Evolutionary conservation across 2,888 invertebrate genomes (phyloP), one percentile per base, ranked within the genome.

Genomic region (Oasisia sp.): DNA sequence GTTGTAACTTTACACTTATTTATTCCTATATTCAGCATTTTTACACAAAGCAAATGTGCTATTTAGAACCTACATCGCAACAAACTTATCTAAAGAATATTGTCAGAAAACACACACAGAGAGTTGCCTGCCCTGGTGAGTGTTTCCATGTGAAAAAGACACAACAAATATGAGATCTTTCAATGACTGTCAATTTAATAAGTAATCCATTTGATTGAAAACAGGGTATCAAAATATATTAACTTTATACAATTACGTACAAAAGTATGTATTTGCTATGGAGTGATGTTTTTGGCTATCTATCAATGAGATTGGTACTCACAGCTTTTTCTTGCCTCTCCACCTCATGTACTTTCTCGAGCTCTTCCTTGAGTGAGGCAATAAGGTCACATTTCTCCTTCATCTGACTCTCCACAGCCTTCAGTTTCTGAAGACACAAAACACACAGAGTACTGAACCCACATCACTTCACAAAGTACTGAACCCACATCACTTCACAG

Each of bases 401-500:
- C 14, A 95, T 93, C 92, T 95, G 95, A 92, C 93, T 95, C 92
- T 96, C 96, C n/a, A 95, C 94, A 8, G 94, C 92, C 93, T 96
- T 96, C 93, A 96, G 95, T 95, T 96, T 95, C 96, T 96, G 94
- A 5, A 92, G 32, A n/a, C 38, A 92, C 32, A 91, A 89, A 92
- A 91, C 91, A 50, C 74, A 74, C 74, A 74, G 0, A 27, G 27
- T 27, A 3, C 27, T 19, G 7, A 74, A 19, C 7, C 7, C n/a
- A 74, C 7, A 19, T 19, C 27, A 27, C 74, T n/a, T 27, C 27
- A 4, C 14, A 19, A 27, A 27, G n/a, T 27, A 3, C 27, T 19
- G 7, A 74, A 19, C 7, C n/a, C n/a, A 74, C 7, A 19, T 19
- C 27, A 27, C 74, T n/a, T 27, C 27, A 4, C 14, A 19, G 27